These are phyloP conservation scores for Rhabdornis inornatus DNA, from an alignment of 2,113 vertebrate species.

Conservation along the genomic window DNA sequence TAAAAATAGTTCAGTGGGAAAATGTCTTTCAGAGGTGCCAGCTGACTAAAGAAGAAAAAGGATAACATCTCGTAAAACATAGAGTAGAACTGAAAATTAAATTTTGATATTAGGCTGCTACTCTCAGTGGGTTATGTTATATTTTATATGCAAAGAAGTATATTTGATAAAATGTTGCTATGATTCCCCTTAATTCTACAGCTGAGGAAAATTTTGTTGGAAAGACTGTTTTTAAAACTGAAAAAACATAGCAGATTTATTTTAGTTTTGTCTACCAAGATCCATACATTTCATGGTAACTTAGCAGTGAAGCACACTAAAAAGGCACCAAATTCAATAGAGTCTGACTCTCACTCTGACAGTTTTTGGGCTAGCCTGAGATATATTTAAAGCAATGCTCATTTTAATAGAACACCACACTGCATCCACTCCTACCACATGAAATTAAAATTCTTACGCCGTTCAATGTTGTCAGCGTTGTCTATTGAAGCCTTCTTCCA, in stretches of 20 bases:
- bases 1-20: conserved; percentile 56
- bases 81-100: conserved; percentile 7
- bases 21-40: conserved; percentile 52
- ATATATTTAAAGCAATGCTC: background rate
- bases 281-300: background rate
- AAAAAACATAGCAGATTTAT: background rate
- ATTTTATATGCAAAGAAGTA: background rate
- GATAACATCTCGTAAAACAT: background rate
- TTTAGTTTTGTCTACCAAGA: conserved; percentile 19
- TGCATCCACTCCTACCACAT: fast-evolving
- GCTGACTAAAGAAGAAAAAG: conserved; percentile 18
- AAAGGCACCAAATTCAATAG: background rate
- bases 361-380: background rate
- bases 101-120: background rate
- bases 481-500: background rate
- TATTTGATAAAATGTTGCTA: background rate
- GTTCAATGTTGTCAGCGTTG: background rate
- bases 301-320: background rate
- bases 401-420: background rate
- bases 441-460: background rate
- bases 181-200: background rate
- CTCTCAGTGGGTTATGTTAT: background rate
- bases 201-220: background rate
- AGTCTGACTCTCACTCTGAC: background rate
- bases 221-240: background rate